Percentiles rank a stretch among this genome's conserved stretches.
These are phyloP conservation scores for Menura novaehollandiae DNA, from an alignment of 2,113 vertebrate genomes.

Conservation along the genomic window DNA sequence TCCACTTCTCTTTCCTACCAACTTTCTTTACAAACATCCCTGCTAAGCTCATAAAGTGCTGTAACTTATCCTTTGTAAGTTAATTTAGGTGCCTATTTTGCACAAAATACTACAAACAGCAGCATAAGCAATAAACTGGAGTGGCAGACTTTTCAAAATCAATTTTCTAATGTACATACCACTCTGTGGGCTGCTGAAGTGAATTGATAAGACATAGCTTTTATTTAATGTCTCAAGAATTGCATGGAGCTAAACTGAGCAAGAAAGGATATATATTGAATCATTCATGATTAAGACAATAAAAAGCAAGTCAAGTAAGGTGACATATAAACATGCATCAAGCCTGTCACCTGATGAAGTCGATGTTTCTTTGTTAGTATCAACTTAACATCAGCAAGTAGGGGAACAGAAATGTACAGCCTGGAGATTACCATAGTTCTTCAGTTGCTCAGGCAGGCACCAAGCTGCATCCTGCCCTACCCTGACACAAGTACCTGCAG, in stretches of 20 bases:
- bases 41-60: background rate
- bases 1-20: background rate
- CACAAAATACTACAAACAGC: background rate
- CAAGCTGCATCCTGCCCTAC: background rate
- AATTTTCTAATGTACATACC: constrained; percentile 17
- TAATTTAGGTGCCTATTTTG: background rate
- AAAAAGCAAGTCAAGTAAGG: constrained; percentile 31
- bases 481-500: background rate
- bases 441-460: background rate
- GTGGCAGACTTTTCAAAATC: constrained; percentile 22
- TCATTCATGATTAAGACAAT: constrained; percentile 28
- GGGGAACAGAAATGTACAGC: background rate
- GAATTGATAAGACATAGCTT: constrained; percentile 10
- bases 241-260: background rate
- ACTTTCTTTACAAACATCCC: background rate
- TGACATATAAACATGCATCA: background rate
- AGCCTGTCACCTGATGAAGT: background rate
- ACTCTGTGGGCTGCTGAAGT: background rate
- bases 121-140: constrained; percentile 1
- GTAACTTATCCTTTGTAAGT: background rate
- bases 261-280: background rate
- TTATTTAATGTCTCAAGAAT: constrained; percentile 35
- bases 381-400: background rate
- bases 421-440: background rate
- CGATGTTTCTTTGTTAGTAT: background rate